Base-by-base conservation (phyloP, 2,113 vertebrate species). In the Sapajus apella region DNA sequence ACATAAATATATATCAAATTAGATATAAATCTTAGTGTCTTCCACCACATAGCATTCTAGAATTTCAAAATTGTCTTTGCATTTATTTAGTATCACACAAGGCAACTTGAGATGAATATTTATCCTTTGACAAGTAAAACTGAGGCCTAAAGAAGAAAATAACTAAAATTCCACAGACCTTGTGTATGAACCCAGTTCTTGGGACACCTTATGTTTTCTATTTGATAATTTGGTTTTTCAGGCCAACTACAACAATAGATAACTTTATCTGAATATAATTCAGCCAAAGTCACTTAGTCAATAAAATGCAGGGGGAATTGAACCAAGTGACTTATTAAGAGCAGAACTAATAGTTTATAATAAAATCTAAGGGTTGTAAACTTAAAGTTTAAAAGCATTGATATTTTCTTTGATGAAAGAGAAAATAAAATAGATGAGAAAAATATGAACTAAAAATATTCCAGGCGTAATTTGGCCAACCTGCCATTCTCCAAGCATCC, bases 321-420 rank as follows among this genome's bases (percentile, higher is more conserved):
- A 3, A 47, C 86, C 83, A 97, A 89, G 43, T 2, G 4, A 91
- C 52, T 96, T 94, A 64, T 81, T 92, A 89, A 13, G 47, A 92
- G 32, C 61, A 95, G n/a, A 95, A 94, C 25, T 61, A 90, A 84
- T 91, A 16, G 30, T 90, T 95, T 88, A 52, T 90, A 77, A 91
- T 91, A 97, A 83, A 97, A 88, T 70, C 40, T 88, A 82, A 18
- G 92, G 92, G 27, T 94, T 50, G 85, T 91, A 95, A 95, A 94
- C n/a, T 93, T 93, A 75, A 93, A 95, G 23, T 82, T 90, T 89
- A 76, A 92, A 85, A 90, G 76, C 2, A 6, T 12, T 61, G 35
- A 76, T 80, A 84, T 91, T 94, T 96, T 95, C 52, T 95, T 91
- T 82, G 45, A 66, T 96, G 50, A 85, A 96, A 77, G 45, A 79